Evolutionary conservation across 2,888 invertebrate genomes (phyloP), one percentile per base, ranked within the genome.

Genomic region (Synergus itoensis): DNA sequence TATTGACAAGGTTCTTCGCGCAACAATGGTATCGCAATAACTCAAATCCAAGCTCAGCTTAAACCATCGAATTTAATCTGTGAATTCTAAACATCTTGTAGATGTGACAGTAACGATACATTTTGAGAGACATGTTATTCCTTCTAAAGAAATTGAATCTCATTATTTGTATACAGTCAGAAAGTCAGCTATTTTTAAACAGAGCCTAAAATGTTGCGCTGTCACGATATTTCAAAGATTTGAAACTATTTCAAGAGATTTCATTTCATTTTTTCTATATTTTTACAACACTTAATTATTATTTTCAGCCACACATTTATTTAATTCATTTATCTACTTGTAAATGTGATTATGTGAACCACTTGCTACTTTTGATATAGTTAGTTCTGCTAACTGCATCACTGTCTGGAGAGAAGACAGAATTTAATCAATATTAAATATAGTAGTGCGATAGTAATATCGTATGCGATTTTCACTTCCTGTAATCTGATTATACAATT

Each of bases 341-440:
- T 16, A 48, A 16, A 16, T 48, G 7, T 16, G 16, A 48, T 48
- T 48, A 48, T 5, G 48, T 48, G 0, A 16, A 48, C 11, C 16
- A n/a, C 7, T n/a, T 0, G 48, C 5, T 8, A n/a, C 48, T n/a
- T 48, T 8, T 1, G 16, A 48, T n/a, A n/a, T n/a, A n/a, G n/a
- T n/a, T n/a, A 53, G n/a, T 53, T n/a, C 53, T 53, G 7, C 53
- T n/a, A 53, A 53, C n/a, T 53, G n/a, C 53, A 1, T n/a, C n/a
- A 53, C n/a, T 53, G n/a, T 53, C n/a, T 53, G 7, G 53, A n/a
- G 53, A 53, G n/a, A 2, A 8, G 7, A n/a, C n/a, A 8, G n/a
- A 53, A 53, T n/a, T 53, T n/a, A n/a, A 53, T 53, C n/a, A 53
- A n/a, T 53, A n/a, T 53, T 53, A 53, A 53, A n/a, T 53, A n/a